Base-by-base conservation (phyloP, 2,113 vertebrate genomes). In the Cyanoliseus patagonus region DNA sequence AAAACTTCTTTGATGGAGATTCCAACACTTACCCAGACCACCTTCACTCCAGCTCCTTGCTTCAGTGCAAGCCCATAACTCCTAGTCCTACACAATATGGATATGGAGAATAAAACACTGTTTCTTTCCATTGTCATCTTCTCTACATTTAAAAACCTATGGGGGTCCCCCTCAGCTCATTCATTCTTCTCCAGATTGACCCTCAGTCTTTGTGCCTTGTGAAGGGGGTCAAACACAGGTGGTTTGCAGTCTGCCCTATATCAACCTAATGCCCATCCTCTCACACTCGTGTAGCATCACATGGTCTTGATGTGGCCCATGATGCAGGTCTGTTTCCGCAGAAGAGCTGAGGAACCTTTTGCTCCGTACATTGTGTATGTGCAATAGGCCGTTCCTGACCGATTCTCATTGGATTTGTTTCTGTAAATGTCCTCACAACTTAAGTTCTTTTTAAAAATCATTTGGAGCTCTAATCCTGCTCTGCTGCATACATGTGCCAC, bases 271-370 rank as follows among this genome's bases (percentile, higher is more conserved):
- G 89, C 59, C 81, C 20, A 13, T 20, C 27, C 44, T 42, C 86
- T 59, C 82, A 37, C 46, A 3, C 55, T 23, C 22, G 1, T 2
- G 2, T 19, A 49, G 14, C 55, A 15, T 2, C 13, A 0, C 6
- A 1, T 17, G 14, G 17, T 17, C 82, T 39, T 57, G 44, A 25
- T 49, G 24, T 55, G 28, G 24, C n/a, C 52, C 25, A 0, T 3
- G 30, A 15, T 6, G 27, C 75, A 52, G 41, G 16, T 35, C 25
- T 47, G 20, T 3, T 75, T n/a, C 8, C 70, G n/a, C 8, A 8
- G 59, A 55, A 33, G 20, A 80, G 52, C 59, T 69, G 53, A 46
- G 47, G 53, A 76, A 39, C 42, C 3, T n/a, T 77, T 69, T 90
- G 33, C 85, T 46, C 49, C 17, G 13, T 13, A 5, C 31, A 0